Evolutionary conservation across 2,888 invertebrate genomes (phyloP).

Genomic region (Tribolium freemani): DNA sequence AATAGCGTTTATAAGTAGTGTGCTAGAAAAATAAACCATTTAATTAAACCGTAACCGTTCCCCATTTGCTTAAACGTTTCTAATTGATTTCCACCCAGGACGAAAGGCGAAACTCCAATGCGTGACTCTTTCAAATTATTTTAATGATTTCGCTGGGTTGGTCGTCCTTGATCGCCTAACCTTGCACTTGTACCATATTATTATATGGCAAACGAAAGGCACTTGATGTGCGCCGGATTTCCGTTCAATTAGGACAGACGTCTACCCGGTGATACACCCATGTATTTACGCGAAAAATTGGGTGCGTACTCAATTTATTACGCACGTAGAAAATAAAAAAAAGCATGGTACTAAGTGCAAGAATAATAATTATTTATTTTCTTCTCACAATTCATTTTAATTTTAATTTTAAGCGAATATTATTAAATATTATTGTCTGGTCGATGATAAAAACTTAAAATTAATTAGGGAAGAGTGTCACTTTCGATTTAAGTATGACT

Average conservation of each 20-base stretch:
- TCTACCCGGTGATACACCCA: constrained; percentile 3
- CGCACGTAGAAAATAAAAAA: neutral
- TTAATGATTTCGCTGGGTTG: constrained; percentile 37
- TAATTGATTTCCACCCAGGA: constrained; percentile 13
- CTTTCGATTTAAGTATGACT: neutral
- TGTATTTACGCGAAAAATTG: neutral
- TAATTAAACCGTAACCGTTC: constrained; percentile 1
- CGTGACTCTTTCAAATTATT: constrained; percentile 40
- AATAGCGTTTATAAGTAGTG: neutral
- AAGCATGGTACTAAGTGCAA: no score
- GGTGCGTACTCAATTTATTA: neutral
- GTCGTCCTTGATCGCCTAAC: constrained; percentile 41
- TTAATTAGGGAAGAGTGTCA: neutral
- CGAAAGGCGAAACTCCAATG: constrained; percentile 20
- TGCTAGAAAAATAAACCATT: neutral
- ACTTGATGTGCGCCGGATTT: constrained; percentile 40
- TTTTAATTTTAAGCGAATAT: no score
- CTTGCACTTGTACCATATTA: constrained; percentile 44
- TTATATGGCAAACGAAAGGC: no score
- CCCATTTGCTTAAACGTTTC: constrained; percentile 5
- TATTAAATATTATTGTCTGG: no score
- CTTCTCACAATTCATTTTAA: no score
- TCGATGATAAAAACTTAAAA: neutral
- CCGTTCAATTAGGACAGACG: constrained; percentile 37
- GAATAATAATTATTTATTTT: no score